Percentiles rank a stretch among this genome's conserved stretches.
Evolutionary conservation across 2,113 vertebrate species (phyloP).

Genomic region (Petaurus breviceps): DNA sequence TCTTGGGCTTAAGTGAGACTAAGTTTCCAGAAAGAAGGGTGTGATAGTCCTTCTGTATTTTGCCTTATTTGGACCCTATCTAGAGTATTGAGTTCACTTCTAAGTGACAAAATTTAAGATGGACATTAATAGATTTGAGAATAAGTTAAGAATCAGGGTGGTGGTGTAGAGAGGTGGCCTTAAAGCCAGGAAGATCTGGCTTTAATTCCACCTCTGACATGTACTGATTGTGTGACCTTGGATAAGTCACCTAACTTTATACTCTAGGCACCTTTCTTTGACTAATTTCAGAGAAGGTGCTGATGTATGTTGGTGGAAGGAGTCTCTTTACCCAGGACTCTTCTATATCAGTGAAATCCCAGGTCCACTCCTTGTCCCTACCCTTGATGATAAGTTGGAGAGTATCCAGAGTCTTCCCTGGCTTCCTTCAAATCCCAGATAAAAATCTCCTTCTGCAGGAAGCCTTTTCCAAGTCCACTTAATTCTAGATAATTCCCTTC

Average conservation of each 20-base stretch:
- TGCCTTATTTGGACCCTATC: background rate
- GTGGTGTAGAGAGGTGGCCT: background rate
- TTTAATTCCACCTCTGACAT: background rate
- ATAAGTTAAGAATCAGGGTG: background rate
- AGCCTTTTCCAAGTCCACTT: background rate
- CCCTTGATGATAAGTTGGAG: background rate
- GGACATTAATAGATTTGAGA: background rate
- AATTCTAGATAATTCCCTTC: background rate
- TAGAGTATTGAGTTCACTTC: background rate
- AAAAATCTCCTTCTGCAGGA: background rate
- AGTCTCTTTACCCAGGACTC: background rate
- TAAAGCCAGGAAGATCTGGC: background rate
- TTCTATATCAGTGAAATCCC: background rate
- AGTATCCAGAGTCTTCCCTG: background rate
- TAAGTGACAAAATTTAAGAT: background rate
- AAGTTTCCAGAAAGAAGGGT: background rate
- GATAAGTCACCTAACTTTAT: background rate
- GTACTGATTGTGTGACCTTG: background rate
- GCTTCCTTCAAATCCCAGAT: background rate
- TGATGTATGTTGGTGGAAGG: background rate
- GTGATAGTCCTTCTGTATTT: background rate
- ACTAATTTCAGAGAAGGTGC: background rate
- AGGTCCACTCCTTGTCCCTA: background rate
- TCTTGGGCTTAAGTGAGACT: background rate
- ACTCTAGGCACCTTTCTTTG: background rate